Evolutionary conservation across 1,140 invertebrate genomes (phyloP), one percentile per base, ranked within the genome.

Genomic region (Panagrolaimus sp.): DNA sequence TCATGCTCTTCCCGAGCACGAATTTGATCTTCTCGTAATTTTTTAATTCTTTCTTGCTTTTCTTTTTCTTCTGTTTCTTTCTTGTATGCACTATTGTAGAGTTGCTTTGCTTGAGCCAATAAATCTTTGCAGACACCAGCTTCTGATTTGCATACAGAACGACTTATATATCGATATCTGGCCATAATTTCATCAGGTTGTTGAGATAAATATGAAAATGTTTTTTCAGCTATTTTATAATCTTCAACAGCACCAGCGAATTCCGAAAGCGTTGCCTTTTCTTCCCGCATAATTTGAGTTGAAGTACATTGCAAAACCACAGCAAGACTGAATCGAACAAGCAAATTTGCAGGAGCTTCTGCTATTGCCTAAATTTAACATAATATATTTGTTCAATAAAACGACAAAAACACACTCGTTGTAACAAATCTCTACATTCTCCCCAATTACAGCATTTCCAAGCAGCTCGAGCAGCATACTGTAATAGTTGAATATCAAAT

Each of bases 161-260:
- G 52, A 26, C 15, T 21, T 1, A 58, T 58, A 28, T 58, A 58
- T 26, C 52, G 52, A 58, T 58, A 58, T 21, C 52, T 21, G 14
- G 28, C 17, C 52, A 58, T 58, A 14, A 58, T 28, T 26, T 58
- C 52, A 58, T 58, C 52, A 24, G 52, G 52, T 21, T 58, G 52
- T 21, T 21, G 21, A 1, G 52, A 58, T 28, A 58, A 28, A 21
- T 58, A 58, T 21, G 10, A 12, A 28, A 58, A 58, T 0, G 52
- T 28, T 12, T 28, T 21, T 58, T 58, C 52, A 0, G 52, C 52
- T n/a, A 58, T 58, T 28, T 58, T 58, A 28, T 26, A 28, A 58
- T 58, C 52, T 17, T 58, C 52, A 4, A 58, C 52, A 17, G 52
- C 52, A 58, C 28, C 28, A 26, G 21, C 52, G 17, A 58, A 28